Conservation (phyloP, 2,888 invertebrate species). For the Euplexia lucipara region DNA sequence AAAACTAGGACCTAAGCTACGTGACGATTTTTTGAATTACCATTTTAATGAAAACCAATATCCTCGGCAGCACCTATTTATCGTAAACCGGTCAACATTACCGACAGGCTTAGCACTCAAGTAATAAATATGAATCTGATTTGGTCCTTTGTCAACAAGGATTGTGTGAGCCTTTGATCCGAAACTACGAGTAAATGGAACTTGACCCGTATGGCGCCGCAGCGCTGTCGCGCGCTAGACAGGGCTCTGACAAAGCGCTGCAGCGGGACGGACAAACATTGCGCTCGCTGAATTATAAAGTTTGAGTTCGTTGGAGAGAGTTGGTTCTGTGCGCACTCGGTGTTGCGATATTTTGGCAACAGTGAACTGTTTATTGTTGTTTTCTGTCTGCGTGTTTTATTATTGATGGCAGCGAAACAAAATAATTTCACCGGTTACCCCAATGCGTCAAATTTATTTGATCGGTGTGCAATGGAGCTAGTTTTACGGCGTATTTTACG, state of each 20-base stretch:
- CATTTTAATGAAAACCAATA: conserved; percentile 23
- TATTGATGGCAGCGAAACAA: conserved; percentile 46
- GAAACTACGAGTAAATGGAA: conserved; percentile 32
- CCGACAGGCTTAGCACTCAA: conserved; percentile 17
- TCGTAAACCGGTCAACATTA: conserved; percentile 16
- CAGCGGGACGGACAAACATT: conserved; percentile 34
- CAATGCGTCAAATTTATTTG: conserved; percentile 43
- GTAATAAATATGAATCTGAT: conserved; percentile 50
- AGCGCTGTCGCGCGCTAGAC: conserved; percentile 47
- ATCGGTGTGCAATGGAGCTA: conserved; percentile 9
- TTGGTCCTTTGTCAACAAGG: conserved; percentile 43
- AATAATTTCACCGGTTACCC: conserved; percentile 39
- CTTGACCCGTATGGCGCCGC: conserved; percentile 35
- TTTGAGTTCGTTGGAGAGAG: conserved; percentile 23
- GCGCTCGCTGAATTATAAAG: conserved; percentile 49
- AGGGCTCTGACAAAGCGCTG: conserved; percentile 49
- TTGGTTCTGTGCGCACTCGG: background rate
- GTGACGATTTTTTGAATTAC: background rate
- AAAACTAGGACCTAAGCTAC: background rate
- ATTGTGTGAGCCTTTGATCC: conserved; percentile 43
- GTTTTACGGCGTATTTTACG: conserved; percentile 20
- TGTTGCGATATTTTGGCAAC: conserved; percentile 50
- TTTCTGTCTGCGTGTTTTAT: conserved; percentile 42
- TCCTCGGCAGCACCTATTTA: conserved; percentile 2
- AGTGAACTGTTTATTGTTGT: conserved; percentile 50